Evolutionary conservation across 2,113 vertebrate species (phyloP), one percentile per base, ranked within the genome.

Genomic region (Burhinus bistriatus): DNA sequence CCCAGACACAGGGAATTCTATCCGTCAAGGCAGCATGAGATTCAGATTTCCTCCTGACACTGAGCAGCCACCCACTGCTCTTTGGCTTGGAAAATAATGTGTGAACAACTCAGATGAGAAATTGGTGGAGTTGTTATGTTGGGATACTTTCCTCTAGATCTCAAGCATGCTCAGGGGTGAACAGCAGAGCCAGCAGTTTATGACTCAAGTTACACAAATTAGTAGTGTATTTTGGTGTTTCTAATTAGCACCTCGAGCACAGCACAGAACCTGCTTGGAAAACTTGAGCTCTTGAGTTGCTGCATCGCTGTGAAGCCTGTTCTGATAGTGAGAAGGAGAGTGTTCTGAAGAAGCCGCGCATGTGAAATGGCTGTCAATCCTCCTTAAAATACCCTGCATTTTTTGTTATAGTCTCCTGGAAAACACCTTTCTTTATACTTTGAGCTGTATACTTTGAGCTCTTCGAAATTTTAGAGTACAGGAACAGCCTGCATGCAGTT

Each of bases 61-160:
- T 70, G 25, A 55, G 32, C 0, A 0, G 23, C 61, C 16, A 15
- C 69, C 52, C 0, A 0, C 61, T 68, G 52, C 59, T 87, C 7
- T 71, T 91, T 78, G 59, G 44, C 54, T 92, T 15, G 3, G 47
- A 84, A 92, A 95, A 79, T 12, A 36, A 68, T 82, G 34, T 4
- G 9, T 79, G 55, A 78, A 38, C 36, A 42, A 38, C 38, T 45
- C n/a, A 64, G 81, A 22, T n/a, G 76, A 84, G 25, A 89, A 78
- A 18, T 58, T 66, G 36, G 30, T 72, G 69, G 72, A 86, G 32
- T 34, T 71, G 25, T 80, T 70, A 52, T 0, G 1, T 4, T 70
- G 64, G 22, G 30, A 70, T 79, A n/a, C 29, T 87, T 95, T 64
- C 49, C 22, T 91, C 47, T 61, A 72, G n/a, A 75, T 69, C 44